Base-by-base conservation (phyloP, 2,113 vertebrate genomes). In the Boulengeromyrus knoepffleri region DNA sequence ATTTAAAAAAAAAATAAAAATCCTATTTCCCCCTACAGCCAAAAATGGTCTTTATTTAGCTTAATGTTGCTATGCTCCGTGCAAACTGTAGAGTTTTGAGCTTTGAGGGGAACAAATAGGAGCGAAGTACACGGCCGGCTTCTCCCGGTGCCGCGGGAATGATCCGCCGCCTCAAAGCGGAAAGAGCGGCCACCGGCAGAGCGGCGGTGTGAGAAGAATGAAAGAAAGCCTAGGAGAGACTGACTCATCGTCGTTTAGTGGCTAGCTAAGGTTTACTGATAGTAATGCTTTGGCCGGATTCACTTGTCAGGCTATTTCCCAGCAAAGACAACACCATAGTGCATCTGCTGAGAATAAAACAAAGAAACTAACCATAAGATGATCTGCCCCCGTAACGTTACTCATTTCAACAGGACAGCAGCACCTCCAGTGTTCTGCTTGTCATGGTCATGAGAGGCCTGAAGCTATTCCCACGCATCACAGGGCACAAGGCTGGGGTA, bases 141-240 rank as follows among this genome's bases (percentile, higher is more conserved):
- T 13, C n/a, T 56, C 4, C 9, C 7, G 31, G 27, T 45, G 47
- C 31, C 53, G 3, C 2, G 52, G 31, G 47, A 42, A 87, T 50
- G 21, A 7, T 17, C 24, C 15, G 21, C n/a, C 13, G 2, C 39
- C 58, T 74, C 17, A 3, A 24, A 45, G 0, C 6, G 83, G 39
- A n/a, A 85, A 21, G 39, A 70, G 36, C 9, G 42, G 36, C 5
- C 39, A n/a, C 8, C 39, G n/a, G 27, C 45, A 31, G 88, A 15
- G 31, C 15, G 15, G 87, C 5, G 15, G 15, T 42, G 52, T 31
- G n/a, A 74, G 52, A 45, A 42, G 21, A 77, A 83, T 50, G 89
- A 89, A 90, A 42, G 49, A 70, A 56, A 31, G 27, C 89, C 42
- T 24, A 88, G 56, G 52, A 52, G 56, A 52, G 49, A 89, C 53